phyloP scores from a whole-genome alignment of 2,113 vertebrate genomes.

The Opisthocomus hoazin region DNA sequence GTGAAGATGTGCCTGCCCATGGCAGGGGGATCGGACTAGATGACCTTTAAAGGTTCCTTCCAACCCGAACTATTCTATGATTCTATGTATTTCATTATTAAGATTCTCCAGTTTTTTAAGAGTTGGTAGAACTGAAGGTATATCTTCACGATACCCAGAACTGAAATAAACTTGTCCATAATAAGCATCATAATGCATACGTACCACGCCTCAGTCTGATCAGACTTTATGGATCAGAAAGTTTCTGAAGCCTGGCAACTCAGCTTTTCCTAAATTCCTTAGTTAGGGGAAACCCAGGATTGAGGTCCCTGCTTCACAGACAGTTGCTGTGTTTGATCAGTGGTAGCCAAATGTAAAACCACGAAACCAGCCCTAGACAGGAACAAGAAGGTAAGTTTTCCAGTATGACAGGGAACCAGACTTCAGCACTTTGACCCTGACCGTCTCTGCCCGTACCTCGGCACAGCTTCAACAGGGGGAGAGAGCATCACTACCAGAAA shows the following conservation, averaged over 20 bases:
- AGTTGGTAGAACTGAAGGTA: background rate
- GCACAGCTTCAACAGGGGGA: background rate
- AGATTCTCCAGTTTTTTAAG: background rate
- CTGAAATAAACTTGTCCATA: background rate
- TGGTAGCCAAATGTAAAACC: background rate
- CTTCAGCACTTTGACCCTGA: background rate
- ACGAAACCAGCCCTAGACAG: background rate
- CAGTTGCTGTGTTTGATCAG: background rate
- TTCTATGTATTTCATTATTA: background rate
- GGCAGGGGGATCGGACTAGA: too few relatives aligned
- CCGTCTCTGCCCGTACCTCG: background rate
- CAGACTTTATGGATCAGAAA: background rate
- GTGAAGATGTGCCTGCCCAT: too few relatives aligned
- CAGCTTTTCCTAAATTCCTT: background rate
- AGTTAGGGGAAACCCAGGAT: background rate
- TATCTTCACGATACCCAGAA: background rate
- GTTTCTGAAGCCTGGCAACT: background rate
- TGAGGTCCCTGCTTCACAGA: background rate
- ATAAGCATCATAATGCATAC: background rate
- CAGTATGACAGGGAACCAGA: background rate
- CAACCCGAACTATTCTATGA: too few relatives aligned
- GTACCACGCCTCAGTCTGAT: background rate
- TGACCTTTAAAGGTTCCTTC: too few relatives aligned
- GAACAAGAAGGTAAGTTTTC: background rate
- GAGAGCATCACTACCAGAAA: background rate